These are phyloP conservation scores for Sebastes minor DNA, from an alignment of 2,797 vertebrate species.

Conservation along the genomic window DNA sequence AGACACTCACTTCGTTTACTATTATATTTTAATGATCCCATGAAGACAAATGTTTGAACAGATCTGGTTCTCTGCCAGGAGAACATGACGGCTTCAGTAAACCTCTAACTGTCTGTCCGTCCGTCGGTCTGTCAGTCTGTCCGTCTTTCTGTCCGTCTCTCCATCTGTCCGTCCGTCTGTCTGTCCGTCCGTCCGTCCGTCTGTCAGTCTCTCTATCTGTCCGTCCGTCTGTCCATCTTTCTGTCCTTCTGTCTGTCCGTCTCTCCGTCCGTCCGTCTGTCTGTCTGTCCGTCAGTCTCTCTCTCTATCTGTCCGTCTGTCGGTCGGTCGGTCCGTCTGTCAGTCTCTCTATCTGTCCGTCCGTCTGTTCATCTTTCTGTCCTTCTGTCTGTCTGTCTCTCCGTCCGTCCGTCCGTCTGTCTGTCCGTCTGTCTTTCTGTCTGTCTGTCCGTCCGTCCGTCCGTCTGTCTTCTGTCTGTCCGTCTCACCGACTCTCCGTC, in stretches of 20 bases:
- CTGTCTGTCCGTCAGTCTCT: accelerated
- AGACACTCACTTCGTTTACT: not conserved
- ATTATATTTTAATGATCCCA: not conserved
- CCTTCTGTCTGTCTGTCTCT: accelerated
- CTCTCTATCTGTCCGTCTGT: accelerated
- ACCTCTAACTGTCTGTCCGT: no score
- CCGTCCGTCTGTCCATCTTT: no score
- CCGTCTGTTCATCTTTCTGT: no score
- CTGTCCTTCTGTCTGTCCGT: no score
- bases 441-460: accelerated
- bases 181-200: accelerated
- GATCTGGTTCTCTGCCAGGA: no score
- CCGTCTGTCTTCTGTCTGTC: accelerated
- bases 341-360: accelerated
- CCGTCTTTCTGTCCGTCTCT: no score
- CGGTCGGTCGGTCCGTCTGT: accelerated
- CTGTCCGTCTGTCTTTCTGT: accelerated
- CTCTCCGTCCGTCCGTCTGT: no score
- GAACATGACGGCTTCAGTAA: no score
- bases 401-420: accelerated
- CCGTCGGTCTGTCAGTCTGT: no score
- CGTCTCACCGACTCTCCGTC: no score
- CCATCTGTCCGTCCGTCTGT: no score
- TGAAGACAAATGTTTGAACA: not conserved
- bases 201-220: no score